Percentiles rank a stretch among this genome's conserved stretches.
Evolutionary conservation across 2,888 invertebrate species (phyloP).

Genomic region (Epistrophe grossulariae): DNA sequence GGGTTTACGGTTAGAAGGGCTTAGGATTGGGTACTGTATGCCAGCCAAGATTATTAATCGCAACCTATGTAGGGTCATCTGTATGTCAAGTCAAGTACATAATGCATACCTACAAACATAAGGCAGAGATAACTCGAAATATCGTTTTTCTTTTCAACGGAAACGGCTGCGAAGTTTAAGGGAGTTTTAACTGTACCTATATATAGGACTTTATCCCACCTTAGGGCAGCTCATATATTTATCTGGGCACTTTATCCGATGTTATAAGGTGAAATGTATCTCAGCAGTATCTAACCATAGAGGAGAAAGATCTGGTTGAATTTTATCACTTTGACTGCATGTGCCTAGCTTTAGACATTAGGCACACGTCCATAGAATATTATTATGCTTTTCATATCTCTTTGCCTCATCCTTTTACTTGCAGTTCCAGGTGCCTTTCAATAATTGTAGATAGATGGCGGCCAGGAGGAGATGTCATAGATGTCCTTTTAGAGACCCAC

Average conservation of each 20-base stretch:
- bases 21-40: slow-evolving; percentile 5
- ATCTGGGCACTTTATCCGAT: slow-evolving; percentile 62
- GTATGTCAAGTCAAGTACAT: neutral
- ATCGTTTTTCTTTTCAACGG: slow-evolving; percentile 11
- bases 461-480: slow-evolving; percentile 60
- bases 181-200: slow-evolving; percentile 9
- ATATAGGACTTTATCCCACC: slow-evolving; percentile 25
- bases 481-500: slow-evolving; percentile 54
- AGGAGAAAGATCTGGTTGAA: slow-evolving; percentile 29
- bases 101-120: neutral
- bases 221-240: slow-evolving; percentile 53
- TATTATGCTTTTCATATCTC: slow-evolving; percentile 72
- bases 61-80: slow-evolving; percentile 27
- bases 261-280: slow-evolving; percentile 60
- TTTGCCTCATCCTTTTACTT: slow-evolving; percentile 29
- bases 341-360: slow-evolving; percentile 58
- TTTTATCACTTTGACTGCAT: slow-evolving; percentile 59
- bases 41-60: slow-evolving; percentile 61
- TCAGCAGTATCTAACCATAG: slow-evolving; percentile 16
- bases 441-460: slow-evolving; percentile 49
- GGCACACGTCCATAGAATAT: slow-evolving; percentile 69
- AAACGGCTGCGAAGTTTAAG: slow-evolving; percentile 21
- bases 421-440: slow-evolving; percentile 30
- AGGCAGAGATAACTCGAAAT: neutral
- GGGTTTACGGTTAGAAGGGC: slow-evolving; percentile 21